phyloP scores from a whole-genome alignment of 2,797 vertebrate genomes.

The Acanthornis magna region DNA sequence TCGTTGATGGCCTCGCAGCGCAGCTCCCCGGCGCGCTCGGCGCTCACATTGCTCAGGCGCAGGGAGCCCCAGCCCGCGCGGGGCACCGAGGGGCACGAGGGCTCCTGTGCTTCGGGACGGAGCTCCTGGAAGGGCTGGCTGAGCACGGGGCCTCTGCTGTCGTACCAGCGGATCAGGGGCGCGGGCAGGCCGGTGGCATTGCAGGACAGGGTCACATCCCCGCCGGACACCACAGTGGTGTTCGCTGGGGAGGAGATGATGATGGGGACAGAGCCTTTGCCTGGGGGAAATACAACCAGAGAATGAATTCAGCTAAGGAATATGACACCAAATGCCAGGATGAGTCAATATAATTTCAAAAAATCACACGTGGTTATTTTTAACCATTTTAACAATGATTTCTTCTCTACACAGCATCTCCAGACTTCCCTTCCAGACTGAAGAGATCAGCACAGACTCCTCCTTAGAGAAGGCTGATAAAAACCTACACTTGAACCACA shows the following conservation, averaged over 20 bases:
- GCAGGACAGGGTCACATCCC: slow-evolving; percentile 69
- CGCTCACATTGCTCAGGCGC: slow-evolving; percentile 45
- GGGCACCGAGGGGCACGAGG: slow-evolving; percentile 53
- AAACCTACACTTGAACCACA: neutral
- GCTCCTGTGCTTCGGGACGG: slow-evolving; percentile 36
- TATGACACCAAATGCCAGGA: neutral
- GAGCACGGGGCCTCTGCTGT: slow-evolving; percentile 63
- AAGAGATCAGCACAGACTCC: neutral
- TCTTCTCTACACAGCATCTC: neutral
- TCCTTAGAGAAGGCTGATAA: neutral
- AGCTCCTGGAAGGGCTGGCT: slow-evolving; percentile 62
- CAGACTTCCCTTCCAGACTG: neutral
- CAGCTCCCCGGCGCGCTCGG: slow-evolving; percentile 59
- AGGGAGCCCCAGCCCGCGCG: slow-evolving; percentile 71
- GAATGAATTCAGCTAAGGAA: neutral
- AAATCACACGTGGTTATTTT: neutral
- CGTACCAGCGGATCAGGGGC: slow-evolving; percentile 72
- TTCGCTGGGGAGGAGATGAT: slow-evolving; percentile 66
- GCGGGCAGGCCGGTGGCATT: slow-evolving; percentile 71
- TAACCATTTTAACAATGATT: neutral
- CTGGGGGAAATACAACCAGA: slow-evolving; percentile 32
- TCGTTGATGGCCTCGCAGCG: slow-evolving; percentile 68
- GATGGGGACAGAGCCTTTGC: slow-evolving; percentile 58
- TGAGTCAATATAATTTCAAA: neutral
- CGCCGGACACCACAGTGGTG: slow-evolving; percentile 50